Evolutionary conservation across 2,797 vertebrate species (phyloP), one percentile per base, ranked within the genome.

Genomic region (Erethizon dorsatum): DNA sequence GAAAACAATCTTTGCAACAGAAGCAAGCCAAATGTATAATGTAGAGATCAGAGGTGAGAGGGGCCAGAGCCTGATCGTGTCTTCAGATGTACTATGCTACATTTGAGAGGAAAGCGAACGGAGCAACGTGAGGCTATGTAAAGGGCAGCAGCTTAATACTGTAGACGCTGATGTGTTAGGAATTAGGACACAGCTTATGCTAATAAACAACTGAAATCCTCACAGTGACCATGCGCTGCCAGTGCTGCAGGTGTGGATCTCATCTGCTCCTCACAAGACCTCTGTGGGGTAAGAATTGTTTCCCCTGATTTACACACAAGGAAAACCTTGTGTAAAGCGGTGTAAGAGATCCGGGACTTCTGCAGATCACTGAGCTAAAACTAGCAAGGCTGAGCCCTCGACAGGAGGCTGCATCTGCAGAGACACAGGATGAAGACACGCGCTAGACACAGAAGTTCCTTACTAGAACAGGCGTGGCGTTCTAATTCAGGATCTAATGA

Each of bases 1-100:
- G 90, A 92, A 97, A 95, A 77, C 57, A 73, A 15, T 75, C 93
- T 89, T 79, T 73, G 73, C 84, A 54, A 45, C 54, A 59, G 28
- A 18, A 94, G 33, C 63, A 24, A 82, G 56, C 61, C 0, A 0
- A 45, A 41, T 26, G 12, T 3, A 12, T 56, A 79, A 82, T 0
- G 33, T 18, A 37, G 57, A 57, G 45, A 88, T 45, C 12, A 45
- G 69, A 18, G 28, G 12, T 0, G 50, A 63, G 20, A 65, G 37
- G 28, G 17, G 4, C 22, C 18, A 14, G 18, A 0, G 63, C n/a
- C 18, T 65, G 50, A 52, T 50, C 6, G 63, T 56, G 84, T 77
- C 87, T 67, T 41, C 15, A 82, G 90, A 18, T 2, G 33, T 0
- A 13, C 67, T 41, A 11, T 17, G 41, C 69, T 63, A 0, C 12